Conservation (phyloP, 2,113 vertebrate genomes). For the Dasyprocta punctata region DNA sequence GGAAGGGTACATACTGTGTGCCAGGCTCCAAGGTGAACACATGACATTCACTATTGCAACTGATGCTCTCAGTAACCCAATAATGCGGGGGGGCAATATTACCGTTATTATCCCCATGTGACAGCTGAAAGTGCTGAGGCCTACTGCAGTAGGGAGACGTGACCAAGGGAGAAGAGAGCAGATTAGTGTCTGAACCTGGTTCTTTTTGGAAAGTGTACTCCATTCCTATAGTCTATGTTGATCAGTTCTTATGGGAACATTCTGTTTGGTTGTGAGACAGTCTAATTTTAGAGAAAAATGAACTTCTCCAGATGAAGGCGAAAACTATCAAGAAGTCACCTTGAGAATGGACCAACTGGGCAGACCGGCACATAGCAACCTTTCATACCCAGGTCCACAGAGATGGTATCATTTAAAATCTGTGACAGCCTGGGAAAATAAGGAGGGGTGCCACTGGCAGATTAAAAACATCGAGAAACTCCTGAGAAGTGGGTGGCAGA, state of each 20-base stretch:
- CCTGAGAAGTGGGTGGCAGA: conserved; percentile 15
- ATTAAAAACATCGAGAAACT: neutral
- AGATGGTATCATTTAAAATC: neutral
- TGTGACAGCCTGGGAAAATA: neutral
- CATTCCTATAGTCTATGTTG: neutral
- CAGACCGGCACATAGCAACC: neutral
- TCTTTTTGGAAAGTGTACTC: neutral
- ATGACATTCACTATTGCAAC: neutral
- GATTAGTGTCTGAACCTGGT: neutral
- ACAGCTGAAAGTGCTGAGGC: neutral
- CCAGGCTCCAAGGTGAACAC: neutral
- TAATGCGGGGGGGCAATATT: neutral
- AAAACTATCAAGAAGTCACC: neutral
- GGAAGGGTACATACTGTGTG: neutral
- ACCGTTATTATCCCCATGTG: neutral
- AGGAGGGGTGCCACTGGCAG: neutral
- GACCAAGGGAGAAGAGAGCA: neutral
- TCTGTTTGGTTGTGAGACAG: neutral
- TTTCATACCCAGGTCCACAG: neutral
- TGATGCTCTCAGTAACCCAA: neutral
- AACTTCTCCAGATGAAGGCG: neutral
- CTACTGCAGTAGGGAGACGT: neutral
- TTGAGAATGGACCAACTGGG: neutral
- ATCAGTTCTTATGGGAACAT: neutral
- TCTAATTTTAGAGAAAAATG: conserved; percentile 14